Base-by-base conservation (phyloP, 2,113 vertebrate species). In the Neodon shergylaensis region DNA sequence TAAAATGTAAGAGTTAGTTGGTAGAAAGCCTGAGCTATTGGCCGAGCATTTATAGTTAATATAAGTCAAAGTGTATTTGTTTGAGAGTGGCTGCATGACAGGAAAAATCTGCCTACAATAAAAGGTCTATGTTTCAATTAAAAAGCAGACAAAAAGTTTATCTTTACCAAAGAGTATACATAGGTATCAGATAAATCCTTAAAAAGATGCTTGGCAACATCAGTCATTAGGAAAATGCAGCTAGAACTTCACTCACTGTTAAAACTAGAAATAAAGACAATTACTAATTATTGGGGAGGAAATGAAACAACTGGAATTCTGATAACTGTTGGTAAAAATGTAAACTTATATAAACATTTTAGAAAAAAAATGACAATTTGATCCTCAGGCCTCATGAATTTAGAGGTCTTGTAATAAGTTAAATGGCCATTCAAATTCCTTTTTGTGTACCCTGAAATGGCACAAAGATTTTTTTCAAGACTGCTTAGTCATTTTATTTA, bases 91-190 rank as follows among this genome's bases (percentile, higher is more conserved):
- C 19, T 21, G 5, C 54, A 19, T 19, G 19, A 21, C 54, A 58
- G 54, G 17, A 58, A 58, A 58, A 58, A 6, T 58, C 54, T 58
- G 54, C 19, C 54, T 58, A 58, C 19, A 58, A 21, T 58, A 58
- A 91, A 91, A 93, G 49, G 91, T 54, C 66, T 72, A 63, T 83
- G 47, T 68, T 7, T 17, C 26, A 90, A 76, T 90, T 90, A 44
- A 79, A 76, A 88, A 95, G 52, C 10, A 47, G 70, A 21, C 63
- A 82, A 93, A 93, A 54, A 36, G 17, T 83, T 52, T 95, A 11
- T 91, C 63, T 84, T 91, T 61, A 78, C 44, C 21, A 74, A 47
- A 84, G 44, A 84, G 63, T 47, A 94, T 33, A n/a, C 28, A 73
- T 42, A 12, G 14, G 54, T 42, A 47, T 66, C n/a, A 72, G 73